Conservation (phyloP, 1,140 invertebrate genomes). For the Drosophila yakuba region DNA sequence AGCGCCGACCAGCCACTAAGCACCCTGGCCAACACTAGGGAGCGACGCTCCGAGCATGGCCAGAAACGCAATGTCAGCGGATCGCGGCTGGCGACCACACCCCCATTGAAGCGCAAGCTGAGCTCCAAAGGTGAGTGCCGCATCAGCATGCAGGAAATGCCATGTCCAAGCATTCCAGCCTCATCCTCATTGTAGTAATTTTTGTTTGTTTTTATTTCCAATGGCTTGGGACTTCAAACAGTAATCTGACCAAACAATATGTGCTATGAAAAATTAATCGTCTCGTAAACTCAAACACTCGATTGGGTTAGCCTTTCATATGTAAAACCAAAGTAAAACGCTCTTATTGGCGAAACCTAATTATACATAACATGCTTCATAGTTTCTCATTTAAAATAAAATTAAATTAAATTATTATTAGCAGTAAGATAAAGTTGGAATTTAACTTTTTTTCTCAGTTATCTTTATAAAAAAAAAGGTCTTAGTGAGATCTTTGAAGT, state of each 20-base stretch:
- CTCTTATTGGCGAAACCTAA: too few relatives aligned
- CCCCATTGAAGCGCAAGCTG: slow-evolving; percentile 55
- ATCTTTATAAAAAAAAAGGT: too few relatives aligned
- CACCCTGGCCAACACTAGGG: slow-evolving; percentile 56
- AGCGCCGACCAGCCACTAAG: slow-evolving; percentile 63
- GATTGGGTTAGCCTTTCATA: too few relatives aligned
- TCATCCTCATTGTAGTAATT: slow-evolving; percentile 37
- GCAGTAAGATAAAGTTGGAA: too few relatives aligned
- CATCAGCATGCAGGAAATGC: too few relatives aligned
- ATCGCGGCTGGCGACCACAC: slow-evolving; percentile 27
- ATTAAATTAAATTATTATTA: too few relatives aligned
- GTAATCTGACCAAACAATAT: not conserved
- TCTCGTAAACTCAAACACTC: not conserved
- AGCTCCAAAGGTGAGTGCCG: slow-evolving; percentile 58
- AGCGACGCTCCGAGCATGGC: slow-evolving; percentile 64
- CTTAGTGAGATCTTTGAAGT: too few relatives aligned
- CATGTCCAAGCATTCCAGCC: slow-evolving; percentile 13
- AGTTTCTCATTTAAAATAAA: too few relatives aligned
- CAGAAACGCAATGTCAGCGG: slow-evolving; percentile 52
- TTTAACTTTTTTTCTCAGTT: too few relatives aligned
- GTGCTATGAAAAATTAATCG: not conserved
- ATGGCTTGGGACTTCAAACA: slow-evolving; percentile 15
- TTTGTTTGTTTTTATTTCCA: too few relatives aligned
- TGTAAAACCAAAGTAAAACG: too few relatives aligned
- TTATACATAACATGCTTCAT: too few relatives aligned